Evolutionary conservation across 2,113 vertebrate genomes (phyloP).

Genomic region (Illadopsis cleaveri): DNA sequence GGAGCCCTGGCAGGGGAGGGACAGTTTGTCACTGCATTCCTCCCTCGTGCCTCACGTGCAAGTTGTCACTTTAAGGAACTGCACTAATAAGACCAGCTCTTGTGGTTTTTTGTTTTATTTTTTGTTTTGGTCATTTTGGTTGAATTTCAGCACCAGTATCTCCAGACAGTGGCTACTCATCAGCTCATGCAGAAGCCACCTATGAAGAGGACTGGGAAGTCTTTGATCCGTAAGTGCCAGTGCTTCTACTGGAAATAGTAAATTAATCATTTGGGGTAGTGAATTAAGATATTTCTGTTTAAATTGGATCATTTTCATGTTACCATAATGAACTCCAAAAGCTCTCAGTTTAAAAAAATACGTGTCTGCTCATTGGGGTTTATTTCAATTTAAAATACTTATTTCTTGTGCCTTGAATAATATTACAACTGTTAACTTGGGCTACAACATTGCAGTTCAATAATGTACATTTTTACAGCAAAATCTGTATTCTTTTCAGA

Average conservation of each 20-base stretch:
- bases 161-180: slow-evolving; percentile 88
- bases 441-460: not conserved
- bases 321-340: not conserved
- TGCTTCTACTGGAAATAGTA: not conserved
- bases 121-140: slow-evolving; percentile 52
- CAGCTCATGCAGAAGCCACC: slow-evolving; percentile 89
- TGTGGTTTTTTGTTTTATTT: slow-evolving; percentile 42
- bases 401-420: not conserved
- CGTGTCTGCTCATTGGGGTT: not conserved
- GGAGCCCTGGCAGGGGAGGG: not conserved
- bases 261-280: not conserved
- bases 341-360: not conserved
- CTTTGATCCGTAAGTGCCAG: slow-evolving; percentile 93
- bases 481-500: slow-evolving; percentile 70
- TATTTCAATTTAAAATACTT: not conserved
- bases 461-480: not conserved
- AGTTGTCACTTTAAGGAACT: not conserved
- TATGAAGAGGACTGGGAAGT: slow-evolving; percentile 99
- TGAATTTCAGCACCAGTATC: slow-evolving; percentile 87
- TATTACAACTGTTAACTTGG: not conserved
- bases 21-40: accelerated
- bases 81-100: slow-evolving; percentile 58
- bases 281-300: not conserved
- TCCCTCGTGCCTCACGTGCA: not conserved
- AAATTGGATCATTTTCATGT: not conserved